These are phyloP conservation scores for Manis javanica DNA, from an alignment of 2,797 vertebrate species.

Conservation along the genomic window DNA sequence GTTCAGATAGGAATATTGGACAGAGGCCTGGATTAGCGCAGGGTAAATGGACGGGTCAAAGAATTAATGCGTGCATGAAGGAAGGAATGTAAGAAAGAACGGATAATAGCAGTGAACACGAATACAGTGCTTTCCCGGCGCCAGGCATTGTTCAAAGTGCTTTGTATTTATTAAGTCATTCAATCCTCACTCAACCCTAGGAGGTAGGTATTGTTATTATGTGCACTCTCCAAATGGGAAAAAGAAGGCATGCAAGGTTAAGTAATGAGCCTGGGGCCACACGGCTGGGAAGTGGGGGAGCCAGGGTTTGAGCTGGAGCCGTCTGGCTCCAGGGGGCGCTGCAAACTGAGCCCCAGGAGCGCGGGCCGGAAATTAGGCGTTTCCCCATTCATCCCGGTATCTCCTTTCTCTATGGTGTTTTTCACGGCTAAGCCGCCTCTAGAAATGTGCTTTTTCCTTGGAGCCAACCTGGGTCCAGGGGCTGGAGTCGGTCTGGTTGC, in stretches of 20 bases:
- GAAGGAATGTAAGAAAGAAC: conserved; percentile 51
- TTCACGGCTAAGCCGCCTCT: background rate
- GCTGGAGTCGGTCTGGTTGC: background rate
- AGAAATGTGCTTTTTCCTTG: background rate
- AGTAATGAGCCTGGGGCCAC: background rate
- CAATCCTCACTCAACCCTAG: conserved; percentile 54
- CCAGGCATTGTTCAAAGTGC: conserved; percentile 43
- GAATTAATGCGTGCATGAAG: conserved; percentile 13
- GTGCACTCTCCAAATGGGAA: conserved; percentile 53
- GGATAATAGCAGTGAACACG: background rate
- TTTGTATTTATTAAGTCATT: conserved; percentile 69
- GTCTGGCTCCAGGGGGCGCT: background rate
- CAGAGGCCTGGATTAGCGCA: background rate
- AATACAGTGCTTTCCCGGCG: background rate
- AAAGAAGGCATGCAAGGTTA: conserved; percentile 16
- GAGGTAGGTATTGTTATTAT: conserved; percentile 13
- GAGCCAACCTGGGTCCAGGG: background rate
- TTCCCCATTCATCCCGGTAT: background rate
- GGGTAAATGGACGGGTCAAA: conserved; percentile 35
- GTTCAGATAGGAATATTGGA: background rate
- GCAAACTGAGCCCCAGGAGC: background rate
- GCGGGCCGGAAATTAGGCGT: background rate
- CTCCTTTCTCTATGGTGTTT: background rate
- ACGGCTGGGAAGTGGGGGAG: background rate
- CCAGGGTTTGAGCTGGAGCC: background rate